A percentile compares a stretch with the other conserved stretches of the same genome.
Conservation (phyloP, 2,888 invertebrate species). For the Melolontha melolontha region DNA sequence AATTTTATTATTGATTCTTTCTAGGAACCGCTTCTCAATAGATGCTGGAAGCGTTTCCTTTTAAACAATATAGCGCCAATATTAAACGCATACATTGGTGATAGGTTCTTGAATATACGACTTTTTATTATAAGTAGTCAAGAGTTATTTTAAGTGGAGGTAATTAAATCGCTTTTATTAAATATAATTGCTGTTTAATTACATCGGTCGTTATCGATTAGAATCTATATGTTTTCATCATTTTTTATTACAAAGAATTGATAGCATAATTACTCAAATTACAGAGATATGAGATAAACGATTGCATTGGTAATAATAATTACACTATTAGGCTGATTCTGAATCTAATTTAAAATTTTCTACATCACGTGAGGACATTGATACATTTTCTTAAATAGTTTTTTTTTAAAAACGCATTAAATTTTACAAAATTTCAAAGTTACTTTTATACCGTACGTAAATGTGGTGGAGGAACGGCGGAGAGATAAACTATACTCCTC, state of each 20-base stretch:
- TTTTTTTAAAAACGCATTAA: too few relatives aligned
- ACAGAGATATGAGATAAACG: background rate
- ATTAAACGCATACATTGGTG: background rate
- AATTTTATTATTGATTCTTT: constrained; percentile 25
- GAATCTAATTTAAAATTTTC: too few relatives aligned
- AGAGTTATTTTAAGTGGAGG: constrained; percentile 16
- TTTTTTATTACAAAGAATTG: background rate
- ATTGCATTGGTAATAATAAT: background rate
- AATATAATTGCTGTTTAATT: constrained; percentile 25
- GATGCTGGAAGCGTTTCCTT: constrained; percentile 3
- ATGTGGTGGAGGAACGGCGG: too few relatives aligned
- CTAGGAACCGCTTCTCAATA: constrained; percentile 19
- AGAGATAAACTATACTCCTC: too few relatives aligned
- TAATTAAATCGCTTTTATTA: constrained; percentile 29
- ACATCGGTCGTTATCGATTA: constrained; percentile 9
- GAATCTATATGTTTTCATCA: constrained; percentile 3
- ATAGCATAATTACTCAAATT: constrained; percentile 5
- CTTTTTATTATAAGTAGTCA: background rate
- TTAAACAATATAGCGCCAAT: background rate
- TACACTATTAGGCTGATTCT: too few relatives aligned
- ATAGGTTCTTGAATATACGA: constrained; percentile 17
- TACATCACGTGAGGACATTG: too few relatives aligned
- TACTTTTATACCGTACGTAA: too few relatives aligned
- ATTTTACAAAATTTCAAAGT: too few relatives aligned
- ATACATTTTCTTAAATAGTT: too few relatives aligned